Evolutionary conservation across 2,113 vertebrate species (phyloP).

Genomic region (Pimephales promelas): DNA sequence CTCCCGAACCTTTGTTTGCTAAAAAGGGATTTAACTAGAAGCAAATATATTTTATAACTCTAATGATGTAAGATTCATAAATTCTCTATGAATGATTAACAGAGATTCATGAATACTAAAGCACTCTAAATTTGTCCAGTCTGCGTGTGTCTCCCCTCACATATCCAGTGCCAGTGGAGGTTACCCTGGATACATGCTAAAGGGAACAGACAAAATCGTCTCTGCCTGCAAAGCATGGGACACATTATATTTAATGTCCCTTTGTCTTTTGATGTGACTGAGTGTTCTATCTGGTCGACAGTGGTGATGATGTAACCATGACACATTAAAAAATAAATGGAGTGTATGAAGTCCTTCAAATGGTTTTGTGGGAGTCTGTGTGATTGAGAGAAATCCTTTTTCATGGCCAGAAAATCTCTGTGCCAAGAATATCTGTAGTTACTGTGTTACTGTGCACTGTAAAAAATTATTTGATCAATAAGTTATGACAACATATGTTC

Average conservation of each 20-base stretch:
- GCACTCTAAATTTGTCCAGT: neutral
- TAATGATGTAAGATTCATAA: constrained; percentile 5
- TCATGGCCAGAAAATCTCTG: neutral
- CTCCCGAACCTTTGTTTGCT: neutral
- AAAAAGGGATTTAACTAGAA: neutral
- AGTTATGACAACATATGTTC: too few relatives aligned
- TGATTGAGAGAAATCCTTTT: neutral
- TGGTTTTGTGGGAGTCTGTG: neutral
- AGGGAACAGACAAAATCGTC: constrained; percentile 8
- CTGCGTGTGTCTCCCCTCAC: neutral
- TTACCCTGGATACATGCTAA: constrained; percentile 11
- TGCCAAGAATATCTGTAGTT: neutral
- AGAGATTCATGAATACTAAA: neutral
- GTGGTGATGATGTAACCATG: constrained; percentile 27
- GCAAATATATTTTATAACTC: neutral
- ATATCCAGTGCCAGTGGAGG: constrained; percentile 3
- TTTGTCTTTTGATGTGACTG: constrained; percentile 7
- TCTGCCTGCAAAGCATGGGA: constrained; percentile 25
- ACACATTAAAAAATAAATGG: constrained; percentile 1
- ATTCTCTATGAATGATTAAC: constrained; percentile 8
- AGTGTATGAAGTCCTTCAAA: neutral
- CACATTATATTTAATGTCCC: neutral
- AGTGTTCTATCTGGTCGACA: neutral
- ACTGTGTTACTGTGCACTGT: too few relatives aligned
- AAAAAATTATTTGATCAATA: too few relatives aligned